Evolutionary conservation across 2,797 vertebrate species (phyloP).

Genomic region (Astyanax mexicanus): DNA sequence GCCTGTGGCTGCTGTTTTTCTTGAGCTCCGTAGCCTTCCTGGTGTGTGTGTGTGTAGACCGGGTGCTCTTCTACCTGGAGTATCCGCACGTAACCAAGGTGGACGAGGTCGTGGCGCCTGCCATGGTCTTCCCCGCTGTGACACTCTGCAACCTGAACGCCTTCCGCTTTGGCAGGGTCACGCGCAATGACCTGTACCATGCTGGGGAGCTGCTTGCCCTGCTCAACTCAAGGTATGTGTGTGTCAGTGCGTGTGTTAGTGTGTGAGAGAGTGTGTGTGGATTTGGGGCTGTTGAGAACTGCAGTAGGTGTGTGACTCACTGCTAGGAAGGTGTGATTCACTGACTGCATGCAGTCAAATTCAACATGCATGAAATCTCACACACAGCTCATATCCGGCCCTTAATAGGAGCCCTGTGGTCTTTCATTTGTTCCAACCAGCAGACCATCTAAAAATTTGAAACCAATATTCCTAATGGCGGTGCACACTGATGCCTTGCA

Average conservation of each 20-base stretch:
- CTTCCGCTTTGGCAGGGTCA: constrained; percentile 95
- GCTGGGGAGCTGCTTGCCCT: constrained; percentile 95
- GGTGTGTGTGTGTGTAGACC: constrained; percentile 91
- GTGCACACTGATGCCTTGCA: background rate
- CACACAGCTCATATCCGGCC: background rate
- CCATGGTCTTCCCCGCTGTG: constrained; percentile 93
- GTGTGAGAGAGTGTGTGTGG: background rate
- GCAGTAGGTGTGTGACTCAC: constrained; percentile 21
- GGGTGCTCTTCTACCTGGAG: constrained; percentile 95
- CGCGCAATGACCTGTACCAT: constrained; percentile 97
- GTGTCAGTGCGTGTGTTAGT: constrained; percentile 71
- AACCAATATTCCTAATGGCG: too few species aligned
- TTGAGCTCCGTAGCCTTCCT: constrained; percentile 90
- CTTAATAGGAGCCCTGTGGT: background rate
- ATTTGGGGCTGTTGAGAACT: background rate
- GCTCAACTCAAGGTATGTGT: constrained; percentile 92
- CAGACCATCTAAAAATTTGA: too few species aligned
- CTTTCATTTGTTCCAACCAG: background rate
- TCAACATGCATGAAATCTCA: background rate
- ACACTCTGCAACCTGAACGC: constrained; percentile 99
- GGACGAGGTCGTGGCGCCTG: constrained; percentile 89
- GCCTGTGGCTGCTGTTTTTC: constrained; percentile 93
- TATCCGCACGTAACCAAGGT: constrained; percentile 97
- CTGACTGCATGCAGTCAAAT: background rate
- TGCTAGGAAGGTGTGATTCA: background rate